A percentile compares a stretch with the other conserved stretches of the same genome.
These are phyloP conservation scores for Metalampra italica DNA, from an alignment of 2,888 invertebrate genomes.

Conservation along the genomic window DNA sequence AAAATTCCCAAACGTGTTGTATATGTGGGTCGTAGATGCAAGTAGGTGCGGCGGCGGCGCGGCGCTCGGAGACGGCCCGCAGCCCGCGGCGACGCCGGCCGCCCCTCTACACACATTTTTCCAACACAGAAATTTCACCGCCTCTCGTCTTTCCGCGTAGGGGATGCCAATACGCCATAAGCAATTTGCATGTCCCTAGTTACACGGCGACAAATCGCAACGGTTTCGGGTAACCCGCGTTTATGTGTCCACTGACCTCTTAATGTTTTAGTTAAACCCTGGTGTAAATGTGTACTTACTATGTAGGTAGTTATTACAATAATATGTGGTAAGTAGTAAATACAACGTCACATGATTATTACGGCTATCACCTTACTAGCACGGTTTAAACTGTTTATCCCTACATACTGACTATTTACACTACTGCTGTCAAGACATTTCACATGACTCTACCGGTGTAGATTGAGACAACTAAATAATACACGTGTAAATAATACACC, in stretches of 20 bases:
- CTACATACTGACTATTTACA: too few species aligned
- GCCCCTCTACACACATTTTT: slow-evolving; percentile 12
- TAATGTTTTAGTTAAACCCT: too few species aligned
- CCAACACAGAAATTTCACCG: slow-evolving; percentile 32
- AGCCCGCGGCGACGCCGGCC: not conserved
- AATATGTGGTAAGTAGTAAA: too few species aligned
- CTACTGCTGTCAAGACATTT: too few species aligned
- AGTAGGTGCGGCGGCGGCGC: slow-evolving; percentile 43
- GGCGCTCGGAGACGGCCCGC: slow-evolving; percentile 14
- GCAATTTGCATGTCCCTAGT: slow-evolving; percentile 34
- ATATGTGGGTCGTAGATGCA: slow-evolving; percentile 52
- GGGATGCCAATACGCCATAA: slow-evolving; percentile 32
- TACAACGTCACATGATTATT: too few species aligned
- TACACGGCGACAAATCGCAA: slow-evolving; percentile 20
- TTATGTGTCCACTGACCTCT: not conserved
- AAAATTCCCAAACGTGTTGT: slow-evolving; percentile 40
- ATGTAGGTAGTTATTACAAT: too few species aligned
- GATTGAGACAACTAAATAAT: too few species aligned
- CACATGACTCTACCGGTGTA: too few species aligned
- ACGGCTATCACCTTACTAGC: too few species aligned
- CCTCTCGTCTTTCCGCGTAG: slow-evolving; percentile 34
- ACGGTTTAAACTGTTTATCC: too few species aligned
- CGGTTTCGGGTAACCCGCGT: not conserved
- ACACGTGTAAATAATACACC: too few species aligned
- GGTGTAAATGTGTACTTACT: too few species aligned